Evolutionary conservation across 2,888 invertebrate genomes (phyloP), one percentile per base, ranked within the genome.

Genomic region (Sphecodes monilicornis): DNA sequence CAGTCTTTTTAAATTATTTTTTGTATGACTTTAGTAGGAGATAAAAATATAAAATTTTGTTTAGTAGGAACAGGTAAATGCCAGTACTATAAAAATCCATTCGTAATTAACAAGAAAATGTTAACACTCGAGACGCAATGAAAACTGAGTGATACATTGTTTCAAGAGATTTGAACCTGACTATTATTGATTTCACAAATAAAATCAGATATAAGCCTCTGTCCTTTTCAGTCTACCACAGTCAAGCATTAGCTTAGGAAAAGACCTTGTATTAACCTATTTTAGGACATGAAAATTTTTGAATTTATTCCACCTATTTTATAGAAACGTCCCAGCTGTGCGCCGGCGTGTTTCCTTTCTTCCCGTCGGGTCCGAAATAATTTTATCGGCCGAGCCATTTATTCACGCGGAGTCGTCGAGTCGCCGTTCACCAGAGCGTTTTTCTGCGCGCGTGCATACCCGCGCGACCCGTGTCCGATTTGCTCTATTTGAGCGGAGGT

Each of bases 401-500:
- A 88, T 90, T 79, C 73, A 72, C 78, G 66, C 80, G 76, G 64
- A 73, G 78, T 66, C 69, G 57, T 41, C 79, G 76, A 64, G 22
- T 57, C 50, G 68, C 46, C 36, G 69, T 69, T 43, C 54, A 39
- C 69, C 32, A 18, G 60, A 64, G 72, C 60, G 81, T 90, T 81
- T 81, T 82, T 81, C 72, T 74, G 60, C 84, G 54, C 50, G 75
- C 57, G 64, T 22, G 57, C 69, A 54, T 18, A 22, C 73, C 66
- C 18, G 70, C 73, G 60, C 32, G 66, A 26, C 54, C 54, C 54
- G 54, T 66, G 36, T 22, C 50, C 82, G 88, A 82, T 89, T 89
- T 88, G 82, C 82, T 88, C 89, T 88, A 82, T 86, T 89, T 90
- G 78, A 88, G 82, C 82, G 75, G 85, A 80, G 88, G 81, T 88